These are phyloP conservation scores for Valencia hispanica DNA, from an alignment of 2,797 vertebrate species.

Conservation along the genomic window DNA sequence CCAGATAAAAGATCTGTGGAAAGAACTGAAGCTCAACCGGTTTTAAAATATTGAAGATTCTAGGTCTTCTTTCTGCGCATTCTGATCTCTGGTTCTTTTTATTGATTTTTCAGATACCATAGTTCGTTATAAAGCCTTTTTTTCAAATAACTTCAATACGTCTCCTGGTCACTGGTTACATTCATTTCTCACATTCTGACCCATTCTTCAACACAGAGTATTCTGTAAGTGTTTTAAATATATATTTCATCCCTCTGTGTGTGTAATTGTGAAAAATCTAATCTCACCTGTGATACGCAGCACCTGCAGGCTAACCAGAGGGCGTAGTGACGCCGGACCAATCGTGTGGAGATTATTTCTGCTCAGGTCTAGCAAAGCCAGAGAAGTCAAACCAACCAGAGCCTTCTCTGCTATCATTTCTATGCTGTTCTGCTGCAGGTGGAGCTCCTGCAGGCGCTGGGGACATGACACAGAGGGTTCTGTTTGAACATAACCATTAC, in stretches of 20 bases:
- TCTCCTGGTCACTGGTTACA: no score
- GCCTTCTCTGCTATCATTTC: slow-evolving; percentile 87
- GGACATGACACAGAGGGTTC: not conserved
- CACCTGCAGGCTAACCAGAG: slow-evolving; percentile 90
- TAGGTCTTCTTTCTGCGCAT: no score
- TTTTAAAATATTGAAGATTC: no score
- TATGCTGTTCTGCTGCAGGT: slow-evolving; percentile 90
- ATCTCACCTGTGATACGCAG: slow-evolving; percentile 88
- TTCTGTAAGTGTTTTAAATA: not conserved
- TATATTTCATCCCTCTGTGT: not conserved
- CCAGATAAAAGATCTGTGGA: no score
- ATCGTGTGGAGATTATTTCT: slow-evolving; percentile 89
- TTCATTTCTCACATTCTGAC: no score
- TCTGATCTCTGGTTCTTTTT: no score
- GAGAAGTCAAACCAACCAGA: slow-evolving; percentile 85
- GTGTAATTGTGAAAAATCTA: not conserved
- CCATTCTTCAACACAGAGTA: not conserved
- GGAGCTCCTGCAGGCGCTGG: slow-evolving; percentile 91
- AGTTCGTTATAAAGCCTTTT: no score
- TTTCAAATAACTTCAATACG: no score
- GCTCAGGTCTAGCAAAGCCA: slow-evolving; percentile 91
- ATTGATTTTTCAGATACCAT: no score
- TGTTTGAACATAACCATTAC: not conserved
- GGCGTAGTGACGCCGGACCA: slow-evolving; percentile 80
- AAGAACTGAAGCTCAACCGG: no score